Percentiles rank a stretch among this genome's conserved stretches.
These are phyloP conservation scores for Nesidiocoris tenuis DNA, from an alignment of 2,888 invertebrate species.

Conservation along the genomic window DNA sequence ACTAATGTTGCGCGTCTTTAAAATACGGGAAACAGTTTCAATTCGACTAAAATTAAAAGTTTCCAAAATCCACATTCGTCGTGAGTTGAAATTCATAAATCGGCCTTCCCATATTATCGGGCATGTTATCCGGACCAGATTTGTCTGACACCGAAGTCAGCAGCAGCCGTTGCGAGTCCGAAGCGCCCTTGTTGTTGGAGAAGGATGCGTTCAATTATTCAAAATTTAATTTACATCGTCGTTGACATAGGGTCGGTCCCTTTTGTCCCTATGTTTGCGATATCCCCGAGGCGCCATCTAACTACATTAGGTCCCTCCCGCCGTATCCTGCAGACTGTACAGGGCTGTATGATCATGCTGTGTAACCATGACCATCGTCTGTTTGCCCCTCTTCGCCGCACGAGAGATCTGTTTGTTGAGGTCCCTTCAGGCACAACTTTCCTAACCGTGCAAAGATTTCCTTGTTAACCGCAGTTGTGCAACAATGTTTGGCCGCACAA, in stretches of 20 bases:
- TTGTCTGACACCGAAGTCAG: neutral
- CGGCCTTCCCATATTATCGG: too few species aligned
- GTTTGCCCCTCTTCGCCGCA: constrained; percentile 33
- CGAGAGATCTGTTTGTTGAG: constrained; percentile 32
- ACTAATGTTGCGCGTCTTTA: too few species aligned
- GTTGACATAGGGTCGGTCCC: constrained; percentile 33
- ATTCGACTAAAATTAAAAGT: too few species aligned
- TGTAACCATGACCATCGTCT: constrained; percentile 23
- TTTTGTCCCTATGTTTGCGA: constrained; percentile 31
- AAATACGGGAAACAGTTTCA: too few species aligned
- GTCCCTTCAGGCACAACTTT: constrained; percentile 3
- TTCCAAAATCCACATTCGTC: too few species aligned
- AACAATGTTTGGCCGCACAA: neutral
- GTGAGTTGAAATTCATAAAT: too few species aligned
- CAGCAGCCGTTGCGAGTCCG: neutral
- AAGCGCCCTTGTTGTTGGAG: neutral
- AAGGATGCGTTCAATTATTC: constrained; percentile 21
- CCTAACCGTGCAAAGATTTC: neutral
- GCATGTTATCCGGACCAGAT: too few species aligned
- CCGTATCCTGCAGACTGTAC: too few species aligned
- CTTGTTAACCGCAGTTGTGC: neutral
- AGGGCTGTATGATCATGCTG: too few species aligned
- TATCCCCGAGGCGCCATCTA: constrained; percentile 34
- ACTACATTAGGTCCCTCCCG: constrained; percentile 31
- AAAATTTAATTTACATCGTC: constrained; percentile 36